Evolutionary conservation across 2,797 vertebrate species (phyloP).

Genomic region (Botia kubotai): DNA sequence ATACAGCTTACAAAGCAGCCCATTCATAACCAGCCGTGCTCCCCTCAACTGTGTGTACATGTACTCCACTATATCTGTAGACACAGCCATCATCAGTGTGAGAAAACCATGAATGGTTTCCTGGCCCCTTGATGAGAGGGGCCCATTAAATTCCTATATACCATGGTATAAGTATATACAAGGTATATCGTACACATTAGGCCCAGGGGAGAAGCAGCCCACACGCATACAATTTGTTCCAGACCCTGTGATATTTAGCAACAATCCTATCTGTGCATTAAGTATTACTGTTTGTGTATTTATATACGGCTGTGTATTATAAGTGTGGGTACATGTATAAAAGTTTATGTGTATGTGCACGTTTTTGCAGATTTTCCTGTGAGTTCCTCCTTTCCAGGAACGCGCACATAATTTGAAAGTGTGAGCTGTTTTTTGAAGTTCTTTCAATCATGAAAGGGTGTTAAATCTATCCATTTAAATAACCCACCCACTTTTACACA

Average conservation of each 20-base stretch:
- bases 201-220: not conserved
- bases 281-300: not conserved
- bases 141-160: not conserved
- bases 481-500: slow-evolving; percentile 55
- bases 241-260: not conserved
- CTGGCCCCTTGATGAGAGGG: not conserved
- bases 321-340: not conserved
- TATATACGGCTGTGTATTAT: not conserved
- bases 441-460: slow-evolving; percentile 49
- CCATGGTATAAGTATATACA: not conserved
- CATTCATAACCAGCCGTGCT: slow-evolving; percentile 23
- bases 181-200: not conserved
- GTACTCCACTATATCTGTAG: not conserved
- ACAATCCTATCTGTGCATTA: not conserved
- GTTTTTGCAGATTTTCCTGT: not conserved
- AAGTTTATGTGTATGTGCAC: no score
- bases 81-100: not conserved
- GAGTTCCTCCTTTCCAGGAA: slow-evolving; percentile 3
- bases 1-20: slow-evolving; percentile 21
- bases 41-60: slow-evolving; percentile 32
- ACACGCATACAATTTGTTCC: slow-evolving; percentile 6
- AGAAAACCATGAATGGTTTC: not conserved
- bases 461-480: slow-evolving; percentile 52
- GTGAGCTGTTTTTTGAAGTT: slow-evolving; percentile 13
- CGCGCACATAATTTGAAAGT: slow-evolving; percentile 3